Evolutionary conservation across 2,888 invertebrate species (phyloP).

Genomic region (Perithous albicinctus): DNA sequence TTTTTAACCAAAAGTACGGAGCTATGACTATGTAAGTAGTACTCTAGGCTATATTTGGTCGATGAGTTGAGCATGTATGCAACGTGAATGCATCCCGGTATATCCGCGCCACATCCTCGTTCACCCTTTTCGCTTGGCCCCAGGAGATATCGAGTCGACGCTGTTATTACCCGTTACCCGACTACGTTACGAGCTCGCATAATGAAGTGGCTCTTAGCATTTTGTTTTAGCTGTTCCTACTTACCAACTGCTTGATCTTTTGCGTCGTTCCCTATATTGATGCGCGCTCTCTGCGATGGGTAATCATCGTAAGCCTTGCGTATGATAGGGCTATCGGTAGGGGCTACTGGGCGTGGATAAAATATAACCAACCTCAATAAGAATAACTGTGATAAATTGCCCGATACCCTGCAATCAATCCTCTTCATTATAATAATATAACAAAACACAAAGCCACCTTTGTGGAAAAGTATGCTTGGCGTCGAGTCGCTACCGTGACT

Average conservation of each 20-base stretch:
- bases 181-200: conserved; percentile 76
- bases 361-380: conserved; percentile 74
- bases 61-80: conserved; percentile 17
- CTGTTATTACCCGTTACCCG: conserved; percentile 77
- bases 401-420: too few species aligned
- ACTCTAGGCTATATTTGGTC: conserved; percentile 17
- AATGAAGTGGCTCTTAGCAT: conserved; percentile 79
- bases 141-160: conserved; percentile 66
- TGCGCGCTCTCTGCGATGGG: conserved; percentile 70
- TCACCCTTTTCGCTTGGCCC: conserved; percentile 52
- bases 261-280: conserved; percentile 44
- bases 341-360: conserved; percentile 83
- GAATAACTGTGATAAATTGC: conserved; percentile 31
- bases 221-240: conserved; percentile 73
- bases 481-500: too few species aligned
- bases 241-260: conserved; percentile 61
- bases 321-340: conserved; percentile 76
- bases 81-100: too few species aligned
- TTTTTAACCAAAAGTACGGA: conserved; percentile 6
- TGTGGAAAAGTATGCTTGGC: too few species aligned
- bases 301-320: conserved; percentile 79
- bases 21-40: neutral
- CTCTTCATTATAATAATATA: too few species aligned
- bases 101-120: conserved; percentile 31
- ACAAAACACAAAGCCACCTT: too few species aligned